Percentiles rank a stretch among this genome's conserved stretches.
These are phyloP conservation scores for Nephila pilipes DNA, from an alignment of 1,140 invertebrate species.

Conservation along the genomic window DNA sequence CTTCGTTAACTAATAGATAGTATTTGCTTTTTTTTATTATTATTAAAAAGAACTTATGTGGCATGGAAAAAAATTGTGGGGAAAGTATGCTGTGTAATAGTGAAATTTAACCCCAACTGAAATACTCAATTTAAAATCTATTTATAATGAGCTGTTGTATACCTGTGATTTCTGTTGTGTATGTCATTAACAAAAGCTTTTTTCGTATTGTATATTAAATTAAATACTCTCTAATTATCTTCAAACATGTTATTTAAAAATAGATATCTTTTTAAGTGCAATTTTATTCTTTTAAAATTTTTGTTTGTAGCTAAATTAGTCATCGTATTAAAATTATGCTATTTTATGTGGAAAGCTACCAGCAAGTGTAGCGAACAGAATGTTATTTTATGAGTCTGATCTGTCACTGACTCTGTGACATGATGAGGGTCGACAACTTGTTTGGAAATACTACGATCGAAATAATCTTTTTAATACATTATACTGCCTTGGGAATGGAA, in stretches of 20 bases:
- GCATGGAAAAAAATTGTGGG: no score
- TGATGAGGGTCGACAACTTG: conserved; percentile 13
- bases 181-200: conserved; percentile 26
- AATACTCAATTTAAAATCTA: not conserved
- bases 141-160: conserved; percentile 38
- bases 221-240: not conserved
- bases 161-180: conserved; percentile 55
- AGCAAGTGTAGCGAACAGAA: not conserved
- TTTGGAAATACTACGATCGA: conserved; percentile 1
- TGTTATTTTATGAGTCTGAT: conserved; percentile 24
- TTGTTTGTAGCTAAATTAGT: conserved; percentile 9
- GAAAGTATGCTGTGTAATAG: not conserved
- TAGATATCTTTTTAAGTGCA: conserved; percentile 4
- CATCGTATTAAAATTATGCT: not conserved
- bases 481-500: not conserved
- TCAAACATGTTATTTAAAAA: not conserved
- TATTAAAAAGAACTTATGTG: no score
- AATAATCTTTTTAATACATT: conserved; percentile 17
- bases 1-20: no score
- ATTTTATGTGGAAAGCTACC: not conserved
- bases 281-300: not conserved
- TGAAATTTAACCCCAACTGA: not conserved
- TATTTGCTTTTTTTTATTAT: no score
- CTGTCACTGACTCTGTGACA: not conserved
- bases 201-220: conserved; percentile 28